Conservation (phyloP, 2,888 invertebrate genomes). For the Pyrgus malvae region DNA sequence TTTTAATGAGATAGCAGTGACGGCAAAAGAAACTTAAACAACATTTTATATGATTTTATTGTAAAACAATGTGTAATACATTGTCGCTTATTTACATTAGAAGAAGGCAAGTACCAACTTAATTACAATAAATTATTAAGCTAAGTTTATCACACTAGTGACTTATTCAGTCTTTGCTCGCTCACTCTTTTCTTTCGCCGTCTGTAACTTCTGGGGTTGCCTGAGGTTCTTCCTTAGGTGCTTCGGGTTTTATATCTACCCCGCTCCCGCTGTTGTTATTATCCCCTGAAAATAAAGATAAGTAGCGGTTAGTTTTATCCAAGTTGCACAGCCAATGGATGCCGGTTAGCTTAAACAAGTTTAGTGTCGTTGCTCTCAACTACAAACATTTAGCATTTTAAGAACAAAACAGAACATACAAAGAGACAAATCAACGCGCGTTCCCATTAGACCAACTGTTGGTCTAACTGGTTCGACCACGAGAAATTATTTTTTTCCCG, state of each 20-base stretch:
- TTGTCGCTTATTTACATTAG: slow-evolving; percentile 31
- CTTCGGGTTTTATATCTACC: slow-evolving; percentile 39
- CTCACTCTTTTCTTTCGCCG: slow-evolving; percentile 40
- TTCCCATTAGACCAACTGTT: too few species aligned
- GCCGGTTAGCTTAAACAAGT: too few species aligned
- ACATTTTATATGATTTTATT: slow-evolving; percentile 12
- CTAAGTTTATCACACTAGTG: slow-evolving; percentile 34
- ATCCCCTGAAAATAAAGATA: slow-evolving; percentile 50
- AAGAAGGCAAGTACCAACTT: slow-evolving; percentile 27
- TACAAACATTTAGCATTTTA: too few species aligned
- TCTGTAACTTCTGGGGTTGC: slow-evolving; percentile 28
- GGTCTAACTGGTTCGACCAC: too few species aligned
- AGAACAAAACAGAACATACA: too few species aligned
- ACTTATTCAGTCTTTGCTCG: slow-evolving; percentile 64
- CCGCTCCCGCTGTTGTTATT: slow-evolving; percentile 50
- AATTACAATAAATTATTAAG: slow-evolving; percentile 32
- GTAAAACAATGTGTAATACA: slow-evolving; percentile 10
- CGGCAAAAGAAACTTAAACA: too few species aligned
- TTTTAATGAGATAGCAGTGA: too few species aligned
- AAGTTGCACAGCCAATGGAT: too few species aligned
- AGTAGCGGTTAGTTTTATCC: neutral
- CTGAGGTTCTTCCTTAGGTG: slow-evolving; percentile 19
- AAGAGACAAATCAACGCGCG: too few species aligned
- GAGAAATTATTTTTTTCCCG: too few species aligned
- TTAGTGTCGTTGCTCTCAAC: too few species aligned